Percentiles rank a stretch among this genome's conserved stretches.
These are phyloP conservation scores for Hippolais icterina DNA, from an alignment of 2,113 vertebrate genomes.

Conservation along the genomic window DNA sequence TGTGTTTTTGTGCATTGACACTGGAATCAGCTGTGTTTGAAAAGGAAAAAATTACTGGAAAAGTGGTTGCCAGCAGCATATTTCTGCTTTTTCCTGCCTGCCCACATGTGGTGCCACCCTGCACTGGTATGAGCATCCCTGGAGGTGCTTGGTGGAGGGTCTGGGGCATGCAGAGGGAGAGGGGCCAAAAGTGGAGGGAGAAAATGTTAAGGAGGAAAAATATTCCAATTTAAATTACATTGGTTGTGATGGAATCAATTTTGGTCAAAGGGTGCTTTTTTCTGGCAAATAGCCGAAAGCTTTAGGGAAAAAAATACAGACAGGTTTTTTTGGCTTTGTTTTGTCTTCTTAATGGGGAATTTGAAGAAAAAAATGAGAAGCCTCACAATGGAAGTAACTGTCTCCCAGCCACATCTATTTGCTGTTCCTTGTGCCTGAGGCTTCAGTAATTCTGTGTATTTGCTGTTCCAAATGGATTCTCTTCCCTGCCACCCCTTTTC, in stretches of 20 bases:
- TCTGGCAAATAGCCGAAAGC: not conserved
- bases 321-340: not conserved
- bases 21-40: not conserved
- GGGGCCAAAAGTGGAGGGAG: not conserved
- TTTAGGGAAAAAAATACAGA: not conserved
- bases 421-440: not conserved
- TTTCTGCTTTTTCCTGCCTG: not conserved
- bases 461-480: not conserved
- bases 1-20: not conserved
- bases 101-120: not conserved
- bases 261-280: not conserved
- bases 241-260: not conserved
- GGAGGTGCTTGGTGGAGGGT: not conserved
- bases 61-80: fast-evolving
- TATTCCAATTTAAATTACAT: not conserved
- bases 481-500: not conserved
- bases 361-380: not conserved
- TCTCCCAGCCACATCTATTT: not conserved
- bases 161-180: not conserved
- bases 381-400: not conserved
- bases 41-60: not conserved
- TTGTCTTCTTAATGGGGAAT: not conserved
- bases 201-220: not conserved
- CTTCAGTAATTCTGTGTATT: not conserved
- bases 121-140: fast-evolving